Evolutionary conservation across 2,113 vertebrate species (phyloP).

Genomic region (Colossoma macropomum): DNA sequence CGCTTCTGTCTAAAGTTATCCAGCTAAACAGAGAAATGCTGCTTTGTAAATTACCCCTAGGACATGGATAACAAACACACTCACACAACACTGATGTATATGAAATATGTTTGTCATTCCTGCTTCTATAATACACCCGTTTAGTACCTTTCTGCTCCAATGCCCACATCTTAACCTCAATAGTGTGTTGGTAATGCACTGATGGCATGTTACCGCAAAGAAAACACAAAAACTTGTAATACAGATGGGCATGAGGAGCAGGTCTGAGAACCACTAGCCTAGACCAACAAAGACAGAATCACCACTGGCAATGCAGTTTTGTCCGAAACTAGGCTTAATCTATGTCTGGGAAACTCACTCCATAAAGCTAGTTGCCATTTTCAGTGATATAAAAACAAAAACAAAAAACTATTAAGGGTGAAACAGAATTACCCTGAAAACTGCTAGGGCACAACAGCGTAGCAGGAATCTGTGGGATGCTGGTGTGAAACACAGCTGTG

Average conservation of each 20-base stretch:
- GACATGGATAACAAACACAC: no score
- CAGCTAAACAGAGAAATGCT: no score
- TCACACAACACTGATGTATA: no score
- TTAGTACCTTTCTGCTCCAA: no score
- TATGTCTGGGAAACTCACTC: no score
- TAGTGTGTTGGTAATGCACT: neutral
- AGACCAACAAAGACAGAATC: neutral
- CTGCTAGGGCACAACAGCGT: neutral
- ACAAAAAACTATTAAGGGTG: neutral
- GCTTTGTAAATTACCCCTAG: no score
- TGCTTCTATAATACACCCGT: no score
- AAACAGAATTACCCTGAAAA: neutral
- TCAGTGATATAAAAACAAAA: neutral
- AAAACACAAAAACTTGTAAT: neutral
- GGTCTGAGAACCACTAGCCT: no score
- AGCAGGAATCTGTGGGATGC: neutral
- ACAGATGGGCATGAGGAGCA: neutral
- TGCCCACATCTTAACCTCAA: no score
- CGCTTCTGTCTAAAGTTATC: no score
- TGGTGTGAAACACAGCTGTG: conserved; percentile 8
- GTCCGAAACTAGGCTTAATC: no score
- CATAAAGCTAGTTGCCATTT: neutral
- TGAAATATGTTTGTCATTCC: no score
- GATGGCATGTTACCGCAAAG: neutral
- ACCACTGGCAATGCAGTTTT: neutral